These are phyloP conservation scores for Chloroclysta siterata DNA, from an alignment of 2,888 invertebrate genomes.

Conservation along the genomic window DNA sequence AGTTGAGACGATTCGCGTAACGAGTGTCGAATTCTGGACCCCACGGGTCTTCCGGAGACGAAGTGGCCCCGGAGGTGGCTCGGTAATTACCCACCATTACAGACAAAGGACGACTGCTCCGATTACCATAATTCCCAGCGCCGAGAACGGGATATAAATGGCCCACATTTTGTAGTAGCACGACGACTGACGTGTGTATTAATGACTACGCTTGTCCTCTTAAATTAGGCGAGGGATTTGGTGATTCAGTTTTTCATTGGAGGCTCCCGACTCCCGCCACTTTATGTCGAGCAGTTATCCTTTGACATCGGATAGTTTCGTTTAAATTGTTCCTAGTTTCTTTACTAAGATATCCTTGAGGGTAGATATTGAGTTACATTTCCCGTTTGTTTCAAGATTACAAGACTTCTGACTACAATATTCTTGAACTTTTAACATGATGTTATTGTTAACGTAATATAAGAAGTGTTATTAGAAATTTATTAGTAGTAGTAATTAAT, in stretches of 20 bases:
- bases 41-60: slow-evolving; percentile 71
- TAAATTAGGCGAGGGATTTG: slow-evolving; percentile 82
- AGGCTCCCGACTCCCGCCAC: slow-evolving; percentile 40
- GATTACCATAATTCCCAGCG: slow-evolving; percentile 84
- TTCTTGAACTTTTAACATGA: not conserved
- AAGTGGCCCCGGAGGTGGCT: slow-evolving; percentile 80
- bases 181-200: slow-evolving; percentile 83
- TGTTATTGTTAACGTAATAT: not conserved
- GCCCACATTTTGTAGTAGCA: slow-evolving; percentile 83
- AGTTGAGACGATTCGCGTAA: slow-evolving; percentile 83
- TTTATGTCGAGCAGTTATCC: slow-evolving; percentile 46
- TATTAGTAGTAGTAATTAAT: not conserved
- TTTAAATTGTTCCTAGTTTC: slow-evolving; percentile 48
- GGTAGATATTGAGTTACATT: slow-evolving; percentile 32
- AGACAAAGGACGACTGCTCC: slow-evolving; percentile 84
- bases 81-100: slow-evolving; percentile 84
- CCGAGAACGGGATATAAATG: slow-evolving; percentile 81
- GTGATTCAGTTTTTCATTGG: slow-evolving; percentile 82
- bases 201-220: slow-evolving; percentile 83
- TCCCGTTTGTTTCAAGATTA: slow-evolving; percentile 25
- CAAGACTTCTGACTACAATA: not conserved
- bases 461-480: not conserved
- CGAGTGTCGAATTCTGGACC: slow-evolving; percentile 81
- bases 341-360: slow-evolving; percentile 32
- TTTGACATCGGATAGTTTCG: slow-evolving; percentile 45